Percentiles rank a stretch among this genome's conserved stretches.
These are phyloP conservation scores for Chymomyza amoena DNA, from an alignment of 2,888 invertebrate species.

Conservation along the genomic window DNA sequence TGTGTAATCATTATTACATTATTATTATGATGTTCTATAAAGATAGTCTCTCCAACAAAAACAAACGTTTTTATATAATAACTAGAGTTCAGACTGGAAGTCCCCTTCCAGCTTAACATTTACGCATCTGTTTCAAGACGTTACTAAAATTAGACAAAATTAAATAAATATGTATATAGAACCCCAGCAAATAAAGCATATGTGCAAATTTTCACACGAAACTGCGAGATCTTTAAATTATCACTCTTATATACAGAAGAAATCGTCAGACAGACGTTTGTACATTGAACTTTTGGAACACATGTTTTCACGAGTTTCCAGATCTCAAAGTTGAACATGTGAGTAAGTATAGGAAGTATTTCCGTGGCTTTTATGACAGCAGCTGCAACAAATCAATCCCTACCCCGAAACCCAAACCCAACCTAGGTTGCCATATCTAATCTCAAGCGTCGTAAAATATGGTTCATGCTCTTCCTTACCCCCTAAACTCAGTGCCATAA, in stretches of 20 bases:
- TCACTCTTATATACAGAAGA: background rate
- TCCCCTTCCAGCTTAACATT: too few relatives aligned
- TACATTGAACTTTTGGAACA: constrained; percentile 56
- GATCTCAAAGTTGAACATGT: background rate
- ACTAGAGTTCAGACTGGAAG: too few relatives aligned
- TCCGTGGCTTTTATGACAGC: background rate
- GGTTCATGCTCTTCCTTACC: background rate
- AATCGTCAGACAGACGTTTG: constrained; percentile 23
- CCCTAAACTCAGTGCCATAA: too few relatives aligned
- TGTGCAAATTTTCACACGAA: constrained; percentile 55
- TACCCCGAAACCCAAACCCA: too few relatives aligned
- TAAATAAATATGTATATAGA: too few relatives aligned
- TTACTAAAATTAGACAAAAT: background rate
- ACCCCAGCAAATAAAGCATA: constrained; percentile 25
- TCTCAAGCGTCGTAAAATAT: background rate
- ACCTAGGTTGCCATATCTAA: background rate
- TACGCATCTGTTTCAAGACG: background rate
- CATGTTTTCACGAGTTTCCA: background rate
- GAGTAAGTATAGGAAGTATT: background rate
- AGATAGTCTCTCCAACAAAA: too few relatives aligned
- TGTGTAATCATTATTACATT: too few relatives aligned
- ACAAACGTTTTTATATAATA: too few relatives aligned
- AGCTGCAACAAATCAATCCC: too few relatives aligned
- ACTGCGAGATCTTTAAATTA: constrained; percentile 37
- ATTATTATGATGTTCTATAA: too few relatives aligned